Conservation (phyloP, 2,113 vertebrate species). For the Siphamia tubifer region DNA sequence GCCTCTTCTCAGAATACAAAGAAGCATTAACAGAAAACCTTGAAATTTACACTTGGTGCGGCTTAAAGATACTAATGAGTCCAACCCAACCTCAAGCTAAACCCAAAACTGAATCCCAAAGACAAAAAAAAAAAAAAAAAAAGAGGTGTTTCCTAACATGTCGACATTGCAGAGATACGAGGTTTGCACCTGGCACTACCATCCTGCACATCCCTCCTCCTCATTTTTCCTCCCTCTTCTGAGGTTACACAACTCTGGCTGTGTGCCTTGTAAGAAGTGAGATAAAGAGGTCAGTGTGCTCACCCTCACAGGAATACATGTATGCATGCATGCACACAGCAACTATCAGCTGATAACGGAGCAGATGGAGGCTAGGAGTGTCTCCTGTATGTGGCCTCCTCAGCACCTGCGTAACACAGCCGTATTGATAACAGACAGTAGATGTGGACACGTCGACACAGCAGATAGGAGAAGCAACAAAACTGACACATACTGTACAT, state of each 20-base stretch:
- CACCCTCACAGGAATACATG: constrained; percentile 11
- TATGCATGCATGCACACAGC: constrained; percentile 14
- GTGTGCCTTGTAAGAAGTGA: neutral
- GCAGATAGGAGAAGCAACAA: constrained; percentile 1
- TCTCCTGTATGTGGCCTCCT: constrained; percentile 24
- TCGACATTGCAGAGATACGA: neutral
- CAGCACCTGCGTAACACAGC: constrained; percentile 37
- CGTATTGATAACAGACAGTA: constrained; percentile 44
- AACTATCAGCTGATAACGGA: constrained; percentile 49
- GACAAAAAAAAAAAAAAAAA: neutral
- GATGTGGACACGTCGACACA: constrained; percentile 30
- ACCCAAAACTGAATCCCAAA: neutral
- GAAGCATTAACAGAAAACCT: neutral
- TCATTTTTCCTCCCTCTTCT: constrained; percentile 9
- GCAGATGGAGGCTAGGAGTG: constrained; percentile 21
- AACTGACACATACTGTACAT: neutral
- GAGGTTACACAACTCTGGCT: constrained; percentile 44
- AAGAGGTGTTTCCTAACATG: neutral
- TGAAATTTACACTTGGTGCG: too few species aligned
- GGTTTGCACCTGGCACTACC: constrained; percentile 13
- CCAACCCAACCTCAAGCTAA: too few species aligned
- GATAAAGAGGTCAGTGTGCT: constrained; percentile 54
- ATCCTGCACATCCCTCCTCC: constrained; percentile 11
- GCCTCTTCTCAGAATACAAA: neutral
- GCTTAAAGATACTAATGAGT: too few species aligned